phyloP scores from a whole-genome alignment of 2,797 vertebrate genomes.

The Sebastes steindachneri region DNA sequence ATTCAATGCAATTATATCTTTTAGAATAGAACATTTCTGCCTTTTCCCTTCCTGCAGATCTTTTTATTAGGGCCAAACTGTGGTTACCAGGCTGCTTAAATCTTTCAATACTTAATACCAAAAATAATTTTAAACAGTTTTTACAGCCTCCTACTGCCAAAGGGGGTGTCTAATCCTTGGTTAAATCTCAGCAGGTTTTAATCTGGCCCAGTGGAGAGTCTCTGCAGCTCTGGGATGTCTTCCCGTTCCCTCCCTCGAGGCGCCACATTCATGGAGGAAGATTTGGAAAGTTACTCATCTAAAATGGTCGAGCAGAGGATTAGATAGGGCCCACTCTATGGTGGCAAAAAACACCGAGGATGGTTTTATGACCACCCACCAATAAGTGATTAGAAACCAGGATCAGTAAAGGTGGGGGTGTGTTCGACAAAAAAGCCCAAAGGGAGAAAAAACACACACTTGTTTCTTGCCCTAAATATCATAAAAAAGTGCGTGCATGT shows the following conservation, averaged over 20 bases:
- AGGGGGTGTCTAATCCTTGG: slow-evolving; percentile 67
- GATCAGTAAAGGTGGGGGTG: slow-evolving; percentile 35
- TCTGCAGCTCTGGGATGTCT: slow-evolving; percentile 38
- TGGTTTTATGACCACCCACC: slow-evolving; percentile 67
- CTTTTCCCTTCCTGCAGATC: not conserved
- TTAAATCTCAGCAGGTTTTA: slow-evolving; percentile 71
- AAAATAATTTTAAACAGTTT: slow-evolving; percentile 58
- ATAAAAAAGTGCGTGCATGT: not conserved
- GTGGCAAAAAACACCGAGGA: slow-evolving; percentile 25
- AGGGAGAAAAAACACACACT: not conserved
- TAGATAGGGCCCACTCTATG: slow-evolving; percentile 59
- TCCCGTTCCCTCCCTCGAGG: slow-evolving; percentile 42
- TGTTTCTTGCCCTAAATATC: slow-evolving; percentile 16
- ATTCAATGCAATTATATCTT: not conserved
- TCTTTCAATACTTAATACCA: slow-evolving; percentile 41
- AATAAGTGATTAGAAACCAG: slow-evolving; percentile 51
- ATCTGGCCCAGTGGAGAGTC: slow-evolving; percentile 62
- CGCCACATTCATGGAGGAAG: slow-evolving; percentile 20
- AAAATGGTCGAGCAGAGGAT: slow-evolving; percentile 64
- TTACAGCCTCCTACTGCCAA: slow-evolving; percentile 38
- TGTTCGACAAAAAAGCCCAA: slow-evolving; percentile 10
- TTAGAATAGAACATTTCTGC: not conserved
- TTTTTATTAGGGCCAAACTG: slow-evolving; percentile 6
- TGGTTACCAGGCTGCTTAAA: slow-evolving; percentile 20
- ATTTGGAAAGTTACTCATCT: slow-evolving; percentile 56